phyloP scores from a whole-genome alignment of 2,113 vertebrate species.

The Accipiter cooperii region DNA sequence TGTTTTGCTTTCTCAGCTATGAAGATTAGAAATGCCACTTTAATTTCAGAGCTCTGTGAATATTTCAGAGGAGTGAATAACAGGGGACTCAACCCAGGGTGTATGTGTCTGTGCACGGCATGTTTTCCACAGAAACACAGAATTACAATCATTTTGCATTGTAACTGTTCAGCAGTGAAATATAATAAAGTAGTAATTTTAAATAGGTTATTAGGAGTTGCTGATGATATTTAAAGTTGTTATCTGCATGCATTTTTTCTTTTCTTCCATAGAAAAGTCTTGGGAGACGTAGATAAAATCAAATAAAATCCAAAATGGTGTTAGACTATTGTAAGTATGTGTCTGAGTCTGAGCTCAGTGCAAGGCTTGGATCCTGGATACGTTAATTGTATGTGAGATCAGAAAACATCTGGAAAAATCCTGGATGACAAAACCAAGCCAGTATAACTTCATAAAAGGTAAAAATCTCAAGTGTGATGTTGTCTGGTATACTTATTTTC shows the following conservation, averaged over 20 bases:
- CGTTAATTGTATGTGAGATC: background rate
- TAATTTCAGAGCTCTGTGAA: background rate
- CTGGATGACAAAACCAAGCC: background rate
- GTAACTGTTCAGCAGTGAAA: background rate
- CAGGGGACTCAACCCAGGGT: background rate
- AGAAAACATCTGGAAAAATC: conserved; percentile 11
- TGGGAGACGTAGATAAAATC: background rate
- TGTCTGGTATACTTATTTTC: background rate
- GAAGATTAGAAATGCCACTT: background rate
- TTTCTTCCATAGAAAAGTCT: background rate
- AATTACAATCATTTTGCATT: background rate
- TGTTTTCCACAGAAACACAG: background rate
- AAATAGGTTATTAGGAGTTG: background rate
- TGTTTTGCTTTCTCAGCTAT: background rate
- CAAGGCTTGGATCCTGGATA: background rate
- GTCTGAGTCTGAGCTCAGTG: background rate
- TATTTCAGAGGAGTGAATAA: background rate
- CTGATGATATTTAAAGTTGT: background rate
- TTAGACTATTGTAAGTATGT: background rate
- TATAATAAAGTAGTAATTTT: background rate
- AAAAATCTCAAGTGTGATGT: background rate
- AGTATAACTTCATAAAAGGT: background rate
- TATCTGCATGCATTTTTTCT: background rate
- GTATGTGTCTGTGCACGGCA: background rate
- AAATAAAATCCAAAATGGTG: background rate